Evolutionary conservation across 2,797 vertebrate species (phyloP).

Genomic region (Gallinago nigripennis): DNA sequence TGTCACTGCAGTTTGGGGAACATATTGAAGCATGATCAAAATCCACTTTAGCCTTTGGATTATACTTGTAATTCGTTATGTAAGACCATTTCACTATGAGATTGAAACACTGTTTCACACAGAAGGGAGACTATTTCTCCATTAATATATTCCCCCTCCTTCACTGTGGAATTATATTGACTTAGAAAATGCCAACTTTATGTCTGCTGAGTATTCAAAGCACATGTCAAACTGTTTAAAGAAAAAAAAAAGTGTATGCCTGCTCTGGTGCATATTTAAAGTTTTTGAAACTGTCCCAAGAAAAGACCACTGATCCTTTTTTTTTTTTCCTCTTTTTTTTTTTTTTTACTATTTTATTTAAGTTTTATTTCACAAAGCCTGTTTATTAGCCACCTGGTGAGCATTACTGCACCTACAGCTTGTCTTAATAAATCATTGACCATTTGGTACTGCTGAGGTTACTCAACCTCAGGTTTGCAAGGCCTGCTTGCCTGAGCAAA

Average conservation of each 20-base stretch:
- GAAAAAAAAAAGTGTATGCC: not conserved
- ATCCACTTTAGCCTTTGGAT: not conserved
- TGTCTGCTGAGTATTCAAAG: constrained; percentile 53
- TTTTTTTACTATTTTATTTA: not conserved
- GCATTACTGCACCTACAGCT: not conserved
- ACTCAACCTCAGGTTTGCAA: constrained; percentile 6
- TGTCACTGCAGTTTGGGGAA: not conserved
- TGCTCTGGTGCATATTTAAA: constrained; percentile 29
- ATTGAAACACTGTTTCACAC: not conserved
- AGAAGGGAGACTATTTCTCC: not conserved
- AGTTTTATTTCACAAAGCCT: constrained; percentile 8
- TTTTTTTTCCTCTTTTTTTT: not conserved
- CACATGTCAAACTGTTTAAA: not conserved
- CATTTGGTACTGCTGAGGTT: constrained; percentile 12
- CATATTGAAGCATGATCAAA: not conserved
- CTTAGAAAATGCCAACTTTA: constrained; percentile 32
- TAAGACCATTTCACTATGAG: not conserved
- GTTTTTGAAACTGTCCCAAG: constrained; percentile 38
- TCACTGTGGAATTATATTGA: constrained; percentile 24
- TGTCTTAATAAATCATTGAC: constrained; percentile 61
- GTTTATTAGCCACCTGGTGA: constrained; percentile 51
- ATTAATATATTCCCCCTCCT: constrained; percentile 17
- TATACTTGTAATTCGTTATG: not conserved
- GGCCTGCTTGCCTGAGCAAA: constrained; percentile 1
- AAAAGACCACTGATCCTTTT: not conserved